These are phyloP conservation scores for Euleptes europaea DNA, from an alignment of 2,113 vertebrate species.

Conservation along the genomic window DNA sequence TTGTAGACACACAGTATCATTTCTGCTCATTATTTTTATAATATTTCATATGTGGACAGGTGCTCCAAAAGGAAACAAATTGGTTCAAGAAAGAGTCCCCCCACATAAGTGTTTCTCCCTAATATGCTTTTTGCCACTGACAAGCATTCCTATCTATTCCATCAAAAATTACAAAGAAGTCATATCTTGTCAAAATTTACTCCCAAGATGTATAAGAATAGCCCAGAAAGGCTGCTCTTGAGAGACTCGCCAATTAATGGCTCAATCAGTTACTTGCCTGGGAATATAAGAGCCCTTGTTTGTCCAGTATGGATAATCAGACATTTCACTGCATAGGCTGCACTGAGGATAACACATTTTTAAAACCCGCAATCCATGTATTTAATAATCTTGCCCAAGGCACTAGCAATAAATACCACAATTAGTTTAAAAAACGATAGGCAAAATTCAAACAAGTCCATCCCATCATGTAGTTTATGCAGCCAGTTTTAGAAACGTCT, in stretches of 20 bases:
- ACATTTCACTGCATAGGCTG: neutral
- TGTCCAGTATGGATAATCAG: neutral
- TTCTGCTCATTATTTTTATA: neutral
- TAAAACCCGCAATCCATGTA: neutral
- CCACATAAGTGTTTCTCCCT: neutral
- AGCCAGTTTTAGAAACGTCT: no score
- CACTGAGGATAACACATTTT: neutral
- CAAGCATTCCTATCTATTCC: neutral
- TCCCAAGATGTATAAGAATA: neutral
- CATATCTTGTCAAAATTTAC: neutral
- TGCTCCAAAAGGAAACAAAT: neutral
- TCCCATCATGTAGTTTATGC: no score
- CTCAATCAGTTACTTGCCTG: neutral
- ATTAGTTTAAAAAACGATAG: no score
- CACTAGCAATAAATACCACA: no score
- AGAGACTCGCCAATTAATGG: neutral
- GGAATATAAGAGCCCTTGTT: conserved; percentile 2
- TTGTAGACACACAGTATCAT: neutral
- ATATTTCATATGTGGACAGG: neutral
- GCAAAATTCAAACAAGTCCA: no score
- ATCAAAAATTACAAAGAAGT: neutral
- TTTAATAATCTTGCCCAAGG: neutral
- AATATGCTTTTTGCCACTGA: neutral
- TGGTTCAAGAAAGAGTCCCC: neutral
- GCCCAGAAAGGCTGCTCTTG: neutral